phyloP scores from a whole-genome alignment of 2,113 vertebrate genomes.

The Gasterosteus aculeatus region DNA sequence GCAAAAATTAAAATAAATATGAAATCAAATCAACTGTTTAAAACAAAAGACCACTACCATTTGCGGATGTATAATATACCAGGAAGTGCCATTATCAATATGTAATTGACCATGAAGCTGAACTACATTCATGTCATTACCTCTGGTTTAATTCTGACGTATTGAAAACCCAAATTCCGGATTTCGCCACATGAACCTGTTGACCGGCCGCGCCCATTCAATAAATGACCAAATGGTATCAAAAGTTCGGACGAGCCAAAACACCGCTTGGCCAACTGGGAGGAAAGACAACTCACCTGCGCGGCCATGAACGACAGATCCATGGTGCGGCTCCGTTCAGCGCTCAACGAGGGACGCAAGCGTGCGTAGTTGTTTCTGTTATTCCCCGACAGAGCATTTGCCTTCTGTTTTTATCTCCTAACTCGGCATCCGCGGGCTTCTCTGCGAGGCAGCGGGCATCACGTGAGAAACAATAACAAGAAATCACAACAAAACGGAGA shows the following conservation, averaged over 20 bases:
- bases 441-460: conserved; percentile 52
- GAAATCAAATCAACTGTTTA: not conserved
- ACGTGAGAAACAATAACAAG: conserved; percentile 46
- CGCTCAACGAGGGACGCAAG: conserved; percentile 55
- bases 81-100: not conserved
- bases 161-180: not conserved
- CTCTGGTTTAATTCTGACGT: not conserved
- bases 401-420: not conserved
- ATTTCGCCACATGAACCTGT: conserved; percentile 28
- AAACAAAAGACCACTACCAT: not conserved
- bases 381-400: conserved; percentile 63
- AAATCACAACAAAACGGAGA: not conserved
- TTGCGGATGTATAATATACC: not conserved
- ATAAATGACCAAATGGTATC: not conserved
- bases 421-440: conserved; percentile 1
- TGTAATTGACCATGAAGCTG: not conserved
- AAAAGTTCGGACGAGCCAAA: conserved; percentile 47
- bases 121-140: too few species aligned
- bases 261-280: not conserved
- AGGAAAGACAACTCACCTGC: conserved; percentile 83
- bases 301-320: conserved; percentile 97
- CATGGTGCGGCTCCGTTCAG: conserved; percentile 82
- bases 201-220: conserved; percentile 62
- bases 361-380: conserved; percentile 35
- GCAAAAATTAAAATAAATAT: not conserved